phyloP scores from a whole-genome alignment of 2,113 vertebrate genomes.

The Pachyramphus minor region DNA sequence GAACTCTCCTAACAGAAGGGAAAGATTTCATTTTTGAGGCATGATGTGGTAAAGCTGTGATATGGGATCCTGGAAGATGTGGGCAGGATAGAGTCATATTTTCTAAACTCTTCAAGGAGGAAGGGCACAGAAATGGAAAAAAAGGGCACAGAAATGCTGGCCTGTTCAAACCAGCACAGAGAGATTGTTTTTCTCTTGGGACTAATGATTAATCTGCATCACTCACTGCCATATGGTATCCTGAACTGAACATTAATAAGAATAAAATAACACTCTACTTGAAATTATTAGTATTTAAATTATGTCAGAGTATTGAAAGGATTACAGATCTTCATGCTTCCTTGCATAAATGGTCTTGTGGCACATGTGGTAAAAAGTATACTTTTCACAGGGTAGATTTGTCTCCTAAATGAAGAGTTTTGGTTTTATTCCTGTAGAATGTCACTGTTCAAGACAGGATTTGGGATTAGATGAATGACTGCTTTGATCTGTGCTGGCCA shows the following conservation, averaged over 20 bases:
- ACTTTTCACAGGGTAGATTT: conserved; percentile 37
- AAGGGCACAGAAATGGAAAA: not conserved
- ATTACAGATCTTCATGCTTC: conserved; percentile 32
- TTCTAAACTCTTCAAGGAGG: not conserved
- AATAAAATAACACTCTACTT: conserved; percentile 42
- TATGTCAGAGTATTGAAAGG: conserved; percentile 42
- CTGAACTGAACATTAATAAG: conserved; percentile 41
- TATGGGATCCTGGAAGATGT: not conserved
- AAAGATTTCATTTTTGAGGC: not conserved
- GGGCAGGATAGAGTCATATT: not conserved
- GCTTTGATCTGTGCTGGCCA: conserved; percentile 49
- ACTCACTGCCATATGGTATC: conserved; percentile 43
- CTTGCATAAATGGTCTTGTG: conserved; percentile 9
- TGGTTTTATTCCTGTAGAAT: not conserved
- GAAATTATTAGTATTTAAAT: conserved; percentile 58
- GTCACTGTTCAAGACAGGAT: conserved; percentile 21
- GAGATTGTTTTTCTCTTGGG: not conserved
- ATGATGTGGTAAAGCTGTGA: not conserved
- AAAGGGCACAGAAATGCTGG: not conserved
- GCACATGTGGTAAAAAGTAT: not conserved
- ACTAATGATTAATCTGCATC: conserved; percentile 48
- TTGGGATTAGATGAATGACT: conserved; percentile 50
- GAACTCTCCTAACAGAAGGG: not conserved
- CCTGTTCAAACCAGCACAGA: not conserved
- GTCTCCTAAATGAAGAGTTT: conserved; percentile 23